Base-by-base conservation (phyloP, 1,140 invertebrate species). In the Ceratina australensis region DNA sequence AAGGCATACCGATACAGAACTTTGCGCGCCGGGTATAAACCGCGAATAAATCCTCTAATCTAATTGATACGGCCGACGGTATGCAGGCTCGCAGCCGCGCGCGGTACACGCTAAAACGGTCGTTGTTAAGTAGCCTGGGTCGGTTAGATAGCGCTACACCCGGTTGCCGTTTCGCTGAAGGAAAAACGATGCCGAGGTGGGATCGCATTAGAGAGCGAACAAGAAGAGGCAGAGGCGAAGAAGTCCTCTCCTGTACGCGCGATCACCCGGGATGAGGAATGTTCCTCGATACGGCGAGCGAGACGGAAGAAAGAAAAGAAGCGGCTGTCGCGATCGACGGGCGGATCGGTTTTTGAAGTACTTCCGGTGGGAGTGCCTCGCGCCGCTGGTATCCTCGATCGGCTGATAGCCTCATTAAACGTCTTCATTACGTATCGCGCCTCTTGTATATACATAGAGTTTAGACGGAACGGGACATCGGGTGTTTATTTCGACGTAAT, bases 1-100 rank as follows among this genome's bases (percentile, higher is more conserved):
- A 26, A 49, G 72, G 56, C 72, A 75, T 68, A 60, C 79, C 80
- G 73, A 87, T 88, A 87, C 76, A 82, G 76, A 86, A 87, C 82
- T 87, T 85, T 86, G 81, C 63, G 74, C 76, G 78, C 72, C 57
- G 72, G 74, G 85, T 47, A 86, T 87, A 88, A n/a, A 87, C 63
- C 83, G 84, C 79, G 72, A 88, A 88, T 88, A 90, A 89, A 89
- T 88, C 87, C 84, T 87, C 85, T 85, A 88, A 87, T 88, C 89
- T 88, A 89, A 90, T 89, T 90, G 89, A 89, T 90, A 90, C 85
- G 86, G 77, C 76, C 63, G 74, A 13, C 61, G 69, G 74, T 78
- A 80, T 81, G 79, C 79, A 47, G 66, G 65, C 64, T 47, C 65
- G 64, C n/a, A n/a, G n/a, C 60, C 60, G 42, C 16, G 22, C 33